Percentiles rank a stretch among this genome's conserved stretches.
Conservation (phyloP, 2,797 vertebrate species). For the Sparidentex hasta region DNA sequence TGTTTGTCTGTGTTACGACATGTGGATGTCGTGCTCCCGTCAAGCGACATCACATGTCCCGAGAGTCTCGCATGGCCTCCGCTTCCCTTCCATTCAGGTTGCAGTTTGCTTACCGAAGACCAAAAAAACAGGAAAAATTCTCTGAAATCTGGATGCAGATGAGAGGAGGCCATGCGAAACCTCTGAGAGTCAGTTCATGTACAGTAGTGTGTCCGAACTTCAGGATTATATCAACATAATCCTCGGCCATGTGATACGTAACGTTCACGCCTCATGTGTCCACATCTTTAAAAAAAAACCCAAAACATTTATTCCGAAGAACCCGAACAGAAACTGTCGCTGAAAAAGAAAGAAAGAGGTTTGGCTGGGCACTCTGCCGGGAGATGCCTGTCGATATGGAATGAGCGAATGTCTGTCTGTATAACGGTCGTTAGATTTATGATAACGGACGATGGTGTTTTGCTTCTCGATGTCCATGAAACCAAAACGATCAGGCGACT, state of each 20-base stretch:
- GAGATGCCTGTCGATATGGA: slow-evolving; percentile 81
- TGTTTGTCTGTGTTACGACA: slow-evolving; percentile 53
- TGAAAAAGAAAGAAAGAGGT: slow-evolving; percentile 87
- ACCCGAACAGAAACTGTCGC: slow-evolving; percentile 48
- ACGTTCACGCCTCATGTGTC: slow-evolving; percentile 44
- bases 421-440: slow-evolving; percentile 30
- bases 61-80: slow-evolving; percentile 60
- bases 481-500: slow-evolving; percentile 62
- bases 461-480: slow-evolving; percentile 78
- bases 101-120: background rate
- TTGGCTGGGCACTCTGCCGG: slow-evolving; percentile 85
- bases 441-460: slow-evolving; percentile 14
- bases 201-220: slow-evolving; percentile 11
- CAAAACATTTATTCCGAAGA: slow-evolving; percentile 55
- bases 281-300: slow-evolving; percentile 28
- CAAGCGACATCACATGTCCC: slow-evolving; percentile 50
- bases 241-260: slow-evolving; percentile 26
- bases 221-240: slow-evolving; percentile 62
- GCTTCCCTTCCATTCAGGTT: slow-evolving; percentile 17
- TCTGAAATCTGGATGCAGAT: background rate
- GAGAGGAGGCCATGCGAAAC: slow-evolving; percentile 62
- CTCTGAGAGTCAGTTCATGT: slow-evolving; percentile 30
- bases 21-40: slow-evolving; percentile 33
- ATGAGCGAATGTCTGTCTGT: slow-evolving; percentile 62
- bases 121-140: background rate